Percentiles rank a stretch among this genome's conserved stretches.
phyloP scores from a whole-genome alignment of 1,140 invertebrate genomes.

The Battus philenor region DNA sequence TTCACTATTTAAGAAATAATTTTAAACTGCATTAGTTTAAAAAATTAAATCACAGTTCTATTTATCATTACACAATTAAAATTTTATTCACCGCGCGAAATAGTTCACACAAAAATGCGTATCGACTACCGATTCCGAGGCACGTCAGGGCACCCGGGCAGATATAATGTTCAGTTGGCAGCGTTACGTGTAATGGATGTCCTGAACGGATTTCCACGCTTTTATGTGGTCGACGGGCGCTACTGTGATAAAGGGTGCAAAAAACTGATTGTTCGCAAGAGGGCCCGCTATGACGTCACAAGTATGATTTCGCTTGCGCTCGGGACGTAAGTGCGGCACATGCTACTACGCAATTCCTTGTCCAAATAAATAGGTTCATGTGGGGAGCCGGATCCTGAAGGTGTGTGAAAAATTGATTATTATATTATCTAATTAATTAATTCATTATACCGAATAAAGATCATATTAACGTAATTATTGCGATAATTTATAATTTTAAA shows the following conservation, averaged over 20 bases:
- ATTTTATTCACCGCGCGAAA: slow-evolving; percentile 18
- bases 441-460: no score
- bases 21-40: no score
- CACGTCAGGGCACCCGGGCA: slow-evolving; percentile 40
- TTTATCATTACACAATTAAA: slow-evolving; percentile 12
- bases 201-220: slow-evolving; percentile 67
- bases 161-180: slow-evolving; percentile 58
- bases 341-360: slow-evolving; percentile 60
- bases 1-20: no score
- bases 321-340: slow-evolving; percentile 52
- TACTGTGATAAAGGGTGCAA: slow-evolving; percentile 70
- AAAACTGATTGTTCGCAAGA: slow-evolving; percentile 66
- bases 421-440: slow-evolving; percentile 6
- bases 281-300: slow-evolving; percentile 61
- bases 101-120: slow-evolving; percentile 19
- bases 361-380: slow-evolving; percentile 67
- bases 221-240: slow-evolving; percentile 62
- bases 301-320: slow-evolving; percentile 49
- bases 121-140: slow-evolving; percentile 27
- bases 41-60: slow-evolving; percentile 19
- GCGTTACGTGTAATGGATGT: slow-evolving; percentile 64
- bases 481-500: no score
- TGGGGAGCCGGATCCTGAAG: slow-evolving; percentile 59
- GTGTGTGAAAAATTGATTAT: slow-evolving; percentile 50
- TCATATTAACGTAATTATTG: no score